These are phyloP conservation scores for Calycopis cecrops DNA, from an alignment of 1,140 invertebrate genomes.

Conservation along the genomic window DNA sequence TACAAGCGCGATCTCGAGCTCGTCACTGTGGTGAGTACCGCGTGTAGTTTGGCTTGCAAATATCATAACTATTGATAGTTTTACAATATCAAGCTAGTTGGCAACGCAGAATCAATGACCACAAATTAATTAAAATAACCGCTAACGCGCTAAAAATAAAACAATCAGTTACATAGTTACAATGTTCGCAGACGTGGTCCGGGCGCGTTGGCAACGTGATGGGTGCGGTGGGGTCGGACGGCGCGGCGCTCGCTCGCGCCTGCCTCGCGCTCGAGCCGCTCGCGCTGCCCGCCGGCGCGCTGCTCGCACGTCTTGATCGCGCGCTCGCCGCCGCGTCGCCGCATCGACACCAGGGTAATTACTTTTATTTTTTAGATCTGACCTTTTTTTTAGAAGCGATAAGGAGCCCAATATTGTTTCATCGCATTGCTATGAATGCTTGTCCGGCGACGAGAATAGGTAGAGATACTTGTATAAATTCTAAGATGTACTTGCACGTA, in stretches of 20 bases:
- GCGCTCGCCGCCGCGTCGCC: constrained; percentile 28
- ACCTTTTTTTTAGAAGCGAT: too few species aligned
- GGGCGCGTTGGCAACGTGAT: constrained; percentile 41
- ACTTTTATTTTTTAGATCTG: too few species aligned
- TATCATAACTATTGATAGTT: too few species aligned
- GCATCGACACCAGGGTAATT: constrained; percentile 6
- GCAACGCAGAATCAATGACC: too few species aligned
- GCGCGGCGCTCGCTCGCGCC: constrained; percentile 70
- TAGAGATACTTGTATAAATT: too few species aligned
- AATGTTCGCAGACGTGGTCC: constrained; percentile 45
- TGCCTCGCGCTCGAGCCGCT: constrained; percentile 75
- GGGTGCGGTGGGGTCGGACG: constrained; percentile 48
- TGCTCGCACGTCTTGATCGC: constrained; percentile 75
- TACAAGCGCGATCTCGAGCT: constrained; percentile 97
- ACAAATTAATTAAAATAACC: too few species aligned
- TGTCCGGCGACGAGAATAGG: too few species aligned
- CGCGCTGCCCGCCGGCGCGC: constrained; percentile 76
- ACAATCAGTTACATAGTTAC: not conserved
- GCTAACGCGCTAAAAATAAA: too few species aligned
- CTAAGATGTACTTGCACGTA: too few species aligned
- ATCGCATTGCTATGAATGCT: too few species aligned
- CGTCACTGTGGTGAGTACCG: constrained; percentile 83
- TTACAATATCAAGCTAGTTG: too few species aligned
- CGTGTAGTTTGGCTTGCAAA: not conserved
- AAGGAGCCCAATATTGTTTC: too few species aligned